These are phyloP conservation scores for Steinernema scapterisci DNA, from an alignment of 2,888 invertebrate species.

Conservation along the genomic window DNA sequence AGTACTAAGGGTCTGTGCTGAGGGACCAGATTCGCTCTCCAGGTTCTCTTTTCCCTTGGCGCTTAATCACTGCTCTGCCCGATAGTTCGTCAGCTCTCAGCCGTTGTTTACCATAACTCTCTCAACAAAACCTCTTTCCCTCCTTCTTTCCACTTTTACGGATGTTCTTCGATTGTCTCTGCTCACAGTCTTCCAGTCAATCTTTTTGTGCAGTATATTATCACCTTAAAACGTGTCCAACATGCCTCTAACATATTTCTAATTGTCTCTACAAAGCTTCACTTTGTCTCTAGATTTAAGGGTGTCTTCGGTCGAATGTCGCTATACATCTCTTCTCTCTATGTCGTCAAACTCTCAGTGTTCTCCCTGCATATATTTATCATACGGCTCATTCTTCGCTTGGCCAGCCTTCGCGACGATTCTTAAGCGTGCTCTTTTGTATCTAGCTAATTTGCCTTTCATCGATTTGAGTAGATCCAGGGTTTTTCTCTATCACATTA, in stretches of 20 bases:
- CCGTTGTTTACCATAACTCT: constrained; percentile 26
- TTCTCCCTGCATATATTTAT: constrained; percentile 9
- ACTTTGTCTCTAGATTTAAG: constrained; percentile 31
- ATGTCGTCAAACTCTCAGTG: constrained; percentile 26
- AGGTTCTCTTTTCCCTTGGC: no score
- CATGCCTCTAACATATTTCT: constrained; percentile 31
- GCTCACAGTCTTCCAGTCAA: constrained; percentile 31
- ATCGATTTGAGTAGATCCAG: background rate
- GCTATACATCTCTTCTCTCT: constrained; percentile 14
- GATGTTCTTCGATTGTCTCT: constrained; percentile 8
- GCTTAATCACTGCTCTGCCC: background rate
- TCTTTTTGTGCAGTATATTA: constrained; percentile 16
- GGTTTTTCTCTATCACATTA: constrained; percentile 7
- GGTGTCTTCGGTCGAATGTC: constrained; percentile 25
- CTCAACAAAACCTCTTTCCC: background rate
- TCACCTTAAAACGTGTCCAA: constrained; percentile 16
- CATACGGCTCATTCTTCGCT: constrained; percentile 30
- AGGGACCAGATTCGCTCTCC: no score
- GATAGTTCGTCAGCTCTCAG: background rate
- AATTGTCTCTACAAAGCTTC: constrained; percentile 26
- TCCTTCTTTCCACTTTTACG: background rate
- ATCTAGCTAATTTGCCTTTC: constrained; percentile 17
- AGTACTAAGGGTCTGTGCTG: background rate
- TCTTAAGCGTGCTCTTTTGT: constrained; percentile 17
- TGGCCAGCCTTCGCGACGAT: constrained; percentile 16